phyloP scores from a whole-genome alignment of 2,797 vertebrate species.

The Acanthis flammea region DNA sequence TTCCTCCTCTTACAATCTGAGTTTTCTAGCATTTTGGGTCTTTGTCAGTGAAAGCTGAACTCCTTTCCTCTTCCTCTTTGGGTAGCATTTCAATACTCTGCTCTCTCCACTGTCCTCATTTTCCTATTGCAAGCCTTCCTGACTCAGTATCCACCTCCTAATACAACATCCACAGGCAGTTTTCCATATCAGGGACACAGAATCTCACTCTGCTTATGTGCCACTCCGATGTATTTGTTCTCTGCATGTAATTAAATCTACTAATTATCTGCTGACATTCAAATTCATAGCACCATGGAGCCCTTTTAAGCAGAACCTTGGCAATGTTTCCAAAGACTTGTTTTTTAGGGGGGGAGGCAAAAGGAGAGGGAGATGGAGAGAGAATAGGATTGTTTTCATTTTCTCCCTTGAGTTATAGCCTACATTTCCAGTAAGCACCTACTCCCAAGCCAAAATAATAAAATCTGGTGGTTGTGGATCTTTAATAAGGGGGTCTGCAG shows the following conservation, averaged over 20 bases:
- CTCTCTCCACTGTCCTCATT: not conserved
- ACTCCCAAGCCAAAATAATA: not conserved
- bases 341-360: rapidly evolving
- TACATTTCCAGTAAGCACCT: not conserved
- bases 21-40: not conserved
- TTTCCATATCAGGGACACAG: not conserved
- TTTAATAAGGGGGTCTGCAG: not conserved
- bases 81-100: not conserved
- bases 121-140: not conserved
- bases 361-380: not conserved
- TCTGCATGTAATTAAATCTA: not conserved
- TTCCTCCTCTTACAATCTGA: not conserved
- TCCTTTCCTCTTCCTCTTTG: not conserved
- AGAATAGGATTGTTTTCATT: not conserved
- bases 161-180: not conserved
- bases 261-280: not conserved
- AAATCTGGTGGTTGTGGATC: not conserved
- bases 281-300: not conserved
- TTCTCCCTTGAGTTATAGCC: not conserved
- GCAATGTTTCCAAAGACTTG: not conserved
- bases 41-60: not conserved
- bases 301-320: not conserved
- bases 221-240: not conserved
- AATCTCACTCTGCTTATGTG: not conserved
- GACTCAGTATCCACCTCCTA: not conserved